Percentiles rank a stretch among this genome's conserved stretches.
Evolutionary conservation across 2,888 invertebrate species (phyloP).

Genomic region (Papilio protenor): DNA sequence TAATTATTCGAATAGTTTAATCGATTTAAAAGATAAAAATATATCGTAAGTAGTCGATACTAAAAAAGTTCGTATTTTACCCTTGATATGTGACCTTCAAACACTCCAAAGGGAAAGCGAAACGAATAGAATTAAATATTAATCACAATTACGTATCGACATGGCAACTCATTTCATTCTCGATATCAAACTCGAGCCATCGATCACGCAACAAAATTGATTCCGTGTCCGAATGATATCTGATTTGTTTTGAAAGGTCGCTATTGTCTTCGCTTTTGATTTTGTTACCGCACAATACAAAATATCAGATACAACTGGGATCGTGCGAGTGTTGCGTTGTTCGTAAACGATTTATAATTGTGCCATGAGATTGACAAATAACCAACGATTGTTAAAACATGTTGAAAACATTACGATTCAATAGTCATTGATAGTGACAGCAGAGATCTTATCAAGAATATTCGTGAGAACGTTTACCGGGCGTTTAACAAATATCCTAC

Average conservation of each 20-base stretch:
- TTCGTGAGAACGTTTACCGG: too few species aligned
- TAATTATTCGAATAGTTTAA: too few species aligned
- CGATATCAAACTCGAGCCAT: conserved; percentile 35
- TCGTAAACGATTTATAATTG: conserved; percentile 37
- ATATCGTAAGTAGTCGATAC: background rate
- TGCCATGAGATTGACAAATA: conserved; percentile 20
- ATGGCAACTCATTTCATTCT: conserved; percentile 39
- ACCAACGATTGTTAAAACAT: conserved; percentile 10
- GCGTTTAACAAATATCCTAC: too few species aligned
- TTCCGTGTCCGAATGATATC: conserved; percentile 48
- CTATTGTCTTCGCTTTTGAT: conserved; percentile 45
- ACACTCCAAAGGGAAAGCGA: conserved; percentile 27
- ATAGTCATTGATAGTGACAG: background rate
- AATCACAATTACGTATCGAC: conserved; percentile 42
- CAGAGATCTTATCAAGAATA: background rate
- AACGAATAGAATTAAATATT: conserved; percentile 31
- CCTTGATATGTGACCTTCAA: conserved; percentile 33
- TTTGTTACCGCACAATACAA: conserved; percentile 38
- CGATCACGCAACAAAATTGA: conserved; percentile 46
- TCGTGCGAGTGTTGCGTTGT: conserved; percentile 27
- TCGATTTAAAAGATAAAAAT: too few species aligned
- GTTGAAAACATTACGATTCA: background rate
- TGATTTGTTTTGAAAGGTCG: conserved; percentile 47
- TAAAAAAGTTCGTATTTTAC: background rate
- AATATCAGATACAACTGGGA: conserved; percentile 17